phyloP scores from a whole-genome alignment of 2,888 invertebrate species.

The Macrostomum cliftonense region DNA sequence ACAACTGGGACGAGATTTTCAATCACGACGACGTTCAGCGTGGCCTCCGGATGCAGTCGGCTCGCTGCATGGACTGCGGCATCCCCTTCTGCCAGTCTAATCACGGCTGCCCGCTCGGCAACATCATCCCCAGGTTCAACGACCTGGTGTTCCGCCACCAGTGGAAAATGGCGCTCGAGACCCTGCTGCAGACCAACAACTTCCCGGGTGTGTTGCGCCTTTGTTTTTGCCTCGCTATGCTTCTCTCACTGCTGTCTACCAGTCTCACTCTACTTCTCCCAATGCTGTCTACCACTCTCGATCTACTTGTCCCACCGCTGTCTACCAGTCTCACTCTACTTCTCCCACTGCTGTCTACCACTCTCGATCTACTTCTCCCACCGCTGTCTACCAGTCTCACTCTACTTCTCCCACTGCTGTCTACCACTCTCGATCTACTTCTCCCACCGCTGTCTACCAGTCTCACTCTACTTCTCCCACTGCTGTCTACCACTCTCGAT shows the following conservation, averaged over 20 bases:
- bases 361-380: too few species aligned
- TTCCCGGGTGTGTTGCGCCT: slow-evolving; percentile 48
- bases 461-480: too few species aligned
- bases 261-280: too few species aligned
- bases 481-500: too few species aligned
- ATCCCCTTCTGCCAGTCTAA: slow-evolving; percentile 89
- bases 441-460: neutral
- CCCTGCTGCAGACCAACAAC: slow-evolving; percentile 87
- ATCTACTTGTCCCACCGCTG: too few species aligned
- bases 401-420: slow-evolving; percentile 18
- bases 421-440: neutral
- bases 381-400: too few species aligned
- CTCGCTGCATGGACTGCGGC: slow-evolving; percentile 84
- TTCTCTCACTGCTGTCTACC: too few species aligned
- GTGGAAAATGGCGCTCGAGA: slow-evolving; percentile 79
- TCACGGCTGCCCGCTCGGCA: slow-evolving; percentile 88
- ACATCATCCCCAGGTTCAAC: slow-evolving; percentile 98
- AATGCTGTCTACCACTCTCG: too few species aligned
- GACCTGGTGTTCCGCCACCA: slow-evolving; percentile 78
- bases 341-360: too few species aligned
- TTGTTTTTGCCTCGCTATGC: too few species aligned
- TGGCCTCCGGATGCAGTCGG: slow-evolving; percentile 44
- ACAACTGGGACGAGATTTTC: slow-evolving; percentile 94
- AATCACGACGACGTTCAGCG: slow-evolving; percentile 59
- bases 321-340: too few species aligned